Evolutionary conservation across 2,113 vertebrate genomes (phyloP), one percentile per base, ranked within the genome.

Genomic region (Donacobius atricapilla): DNA sequence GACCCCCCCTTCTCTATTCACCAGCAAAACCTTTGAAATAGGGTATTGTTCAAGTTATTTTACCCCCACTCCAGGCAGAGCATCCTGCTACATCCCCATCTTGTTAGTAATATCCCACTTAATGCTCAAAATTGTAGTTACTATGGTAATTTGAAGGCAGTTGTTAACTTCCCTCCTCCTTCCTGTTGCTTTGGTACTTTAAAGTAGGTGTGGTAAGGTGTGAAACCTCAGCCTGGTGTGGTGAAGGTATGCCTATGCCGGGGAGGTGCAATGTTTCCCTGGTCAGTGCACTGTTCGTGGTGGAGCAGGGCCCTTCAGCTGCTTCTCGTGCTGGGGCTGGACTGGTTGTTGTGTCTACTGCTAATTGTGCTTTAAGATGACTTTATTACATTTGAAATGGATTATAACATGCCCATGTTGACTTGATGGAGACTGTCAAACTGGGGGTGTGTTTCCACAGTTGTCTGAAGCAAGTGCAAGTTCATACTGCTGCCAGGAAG

Each of bases 201-300:
- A 7, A 54, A 37, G 31, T 40, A 53, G 40, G 14, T 75, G 50
- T 48, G 58, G 24, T 71, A 23, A 21, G 48, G 25, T 54, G 13
- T 57, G 77, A 81, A 61, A 42, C 30, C 30, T 57, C 44, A 77
- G 53, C 65, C 22, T 0, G 0, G 12, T 1, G 1, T 0, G 3
- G n/a, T 23, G 42, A 76, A 60, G 44, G 5, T 27, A 7, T 27
- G 14, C 50, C 75, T 0, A 21, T 81, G 40, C 45, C 31, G 39
- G 50, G 37, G 44, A 65, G 44, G 21, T 53, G n/a, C 1, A 2
- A 1, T 33, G 15, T 48, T 83, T 71, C 22, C 33, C 48, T 80
- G 20, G 4, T 75, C 9, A 20, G 63, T 24, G 19, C 25, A 12
- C 24, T 1, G 0, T 19, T 2, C 0, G 25, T 7, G 3, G 17